These are phyloP conservation scores for Agrochola lota DNA, from an alignment of 2,888 invertebrate species.

Conservation along the genomic window DNA sequence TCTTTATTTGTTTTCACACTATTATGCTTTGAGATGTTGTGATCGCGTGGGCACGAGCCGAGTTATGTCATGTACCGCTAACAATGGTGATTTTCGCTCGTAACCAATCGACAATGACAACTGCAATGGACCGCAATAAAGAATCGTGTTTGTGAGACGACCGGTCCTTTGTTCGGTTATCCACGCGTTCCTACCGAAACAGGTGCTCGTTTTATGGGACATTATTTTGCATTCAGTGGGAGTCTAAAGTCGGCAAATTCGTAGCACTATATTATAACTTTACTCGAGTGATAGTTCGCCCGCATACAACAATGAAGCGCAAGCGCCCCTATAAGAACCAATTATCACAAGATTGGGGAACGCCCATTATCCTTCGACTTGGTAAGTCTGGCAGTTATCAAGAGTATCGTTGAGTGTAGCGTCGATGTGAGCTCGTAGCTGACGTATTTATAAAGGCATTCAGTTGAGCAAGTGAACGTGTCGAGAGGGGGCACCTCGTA, in stretches of 20 bases:
- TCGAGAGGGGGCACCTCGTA: constrained; percentile 86
- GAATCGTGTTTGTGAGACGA: constrained; percentile 78
- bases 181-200: constrained; percentile 76
- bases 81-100: constrained; percentile 81
- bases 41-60: constrained; percentile 77
- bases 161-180: constrained; percentile 78
- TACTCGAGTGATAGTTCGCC: constrained; percentile 73
- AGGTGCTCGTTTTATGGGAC: constrained; percentile 77
- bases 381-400: constrained; percentile 37
- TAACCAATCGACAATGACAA: constrained; percentile 81
- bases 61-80: constrained; percentile 80
- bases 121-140: constrained; percentile 80
- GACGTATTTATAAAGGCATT: constrained; percentile 71
- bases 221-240: constrained; percentile 70
- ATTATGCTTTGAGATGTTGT: constrained; percentile 70
- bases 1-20: constrained; percentile 76
- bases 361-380: constrained; percentile 74
- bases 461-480: constrained; percentile 89
- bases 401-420: constrained; percentile 47
- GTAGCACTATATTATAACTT: constrained; percentile 59
- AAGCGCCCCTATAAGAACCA: constrained; percentile 82
- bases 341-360: constrained; percentile 78
- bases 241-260: constrained; percentile 65
- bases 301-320: constrained; percentile 80
- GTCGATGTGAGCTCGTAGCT: constrained; percentile 60